These are phyloP conservation scores for Megaceryle alcyon DNA, from an alignment of 2,797 vertebrate species.

Conservation along the genomic window DNA sequence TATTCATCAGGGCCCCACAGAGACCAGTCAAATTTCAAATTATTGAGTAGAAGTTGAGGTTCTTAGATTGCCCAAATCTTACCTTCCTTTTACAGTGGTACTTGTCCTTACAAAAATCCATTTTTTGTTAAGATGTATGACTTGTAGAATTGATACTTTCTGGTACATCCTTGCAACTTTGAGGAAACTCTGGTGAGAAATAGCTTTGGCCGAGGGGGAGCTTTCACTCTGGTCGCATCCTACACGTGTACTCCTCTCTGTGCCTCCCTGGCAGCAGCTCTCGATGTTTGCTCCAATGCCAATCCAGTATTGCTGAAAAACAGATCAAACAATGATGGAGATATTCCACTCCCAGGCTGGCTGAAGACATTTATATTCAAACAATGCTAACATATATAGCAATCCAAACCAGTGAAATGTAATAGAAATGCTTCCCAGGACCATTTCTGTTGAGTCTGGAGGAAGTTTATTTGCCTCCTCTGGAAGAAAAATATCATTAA, in stretches of 20 bases:
- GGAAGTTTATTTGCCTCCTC: neutral
- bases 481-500: neutral
- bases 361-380: neutral
- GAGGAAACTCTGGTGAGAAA: neutral
- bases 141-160: neutral
- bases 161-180: neutral
- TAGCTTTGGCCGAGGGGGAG: neutral
- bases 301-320: neutral
- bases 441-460: neutral
- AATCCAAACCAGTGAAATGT: neutral
- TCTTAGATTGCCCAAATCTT: neutral
- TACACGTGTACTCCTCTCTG: neutral
- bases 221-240: accelerated
- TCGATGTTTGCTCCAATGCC: neutral
- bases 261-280: neutral
- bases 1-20: neutral
- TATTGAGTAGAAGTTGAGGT: neutral
- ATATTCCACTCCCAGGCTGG: neutral
- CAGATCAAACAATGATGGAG: neutral
- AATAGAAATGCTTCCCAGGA: neutral
- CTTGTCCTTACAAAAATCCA: neutral
- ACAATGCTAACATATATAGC: neutral
- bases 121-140: neutral
- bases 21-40: neutral
- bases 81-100: neutral